Percentiles rank a stretch among this genome's conserved stretches.
These are phyloP conservation scores for Carollia perspicillata DNA, from an alignment of 2,113 vertebrate species.

Conservation along the genomic window DNA sequence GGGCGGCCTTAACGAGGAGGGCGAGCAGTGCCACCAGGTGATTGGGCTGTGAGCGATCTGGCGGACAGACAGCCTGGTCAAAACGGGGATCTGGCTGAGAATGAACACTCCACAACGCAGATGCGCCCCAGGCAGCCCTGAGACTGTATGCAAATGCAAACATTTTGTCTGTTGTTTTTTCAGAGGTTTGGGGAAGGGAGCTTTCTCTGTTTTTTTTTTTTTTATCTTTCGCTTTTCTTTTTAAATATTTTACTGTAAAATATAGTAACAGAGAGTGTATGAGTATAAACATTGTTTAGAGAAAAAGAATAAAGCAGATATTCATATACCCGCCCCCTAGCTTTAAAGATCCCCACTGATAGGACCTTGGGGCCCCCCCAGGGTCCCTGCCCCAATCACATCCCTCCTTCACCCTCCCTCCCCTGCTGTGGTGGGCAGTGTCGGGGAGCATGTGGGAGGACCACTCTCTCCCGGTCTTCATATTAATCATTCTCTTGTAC, in stretches of 20 bases:
- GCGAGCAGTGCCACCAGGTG: background rate
- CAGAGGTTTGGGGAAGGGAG: background rate
- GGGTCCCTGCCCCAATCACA: background rate
- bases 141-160: background rate
- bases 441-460: no score
- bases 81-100: background rate
- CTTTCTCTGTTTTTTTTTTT: background rate
- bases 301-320: background rate
- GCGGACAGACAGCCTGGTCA: background rate
- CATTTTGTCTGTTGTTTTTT: background rate
- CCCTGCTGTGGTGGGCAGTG: no score
- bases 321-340: background rate
- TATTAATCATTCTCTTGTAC: background rate
- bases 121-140: background rate
- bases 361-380: background rate
- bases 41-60: background rate
- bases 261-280: background rate
- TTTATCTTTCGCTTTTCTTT: background rate
- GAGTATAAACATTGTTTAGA: background rate
- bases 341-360: background rate
- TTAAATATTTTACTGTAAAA: background rate
- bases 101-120: background rate
- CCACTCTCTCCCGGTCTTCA: background rate
- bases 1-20: background rate
- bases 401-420: background rate